phyloP scores from a whole-genome alignment of 2,113 vertebrate species.

The Varanus salvator region DNA sequence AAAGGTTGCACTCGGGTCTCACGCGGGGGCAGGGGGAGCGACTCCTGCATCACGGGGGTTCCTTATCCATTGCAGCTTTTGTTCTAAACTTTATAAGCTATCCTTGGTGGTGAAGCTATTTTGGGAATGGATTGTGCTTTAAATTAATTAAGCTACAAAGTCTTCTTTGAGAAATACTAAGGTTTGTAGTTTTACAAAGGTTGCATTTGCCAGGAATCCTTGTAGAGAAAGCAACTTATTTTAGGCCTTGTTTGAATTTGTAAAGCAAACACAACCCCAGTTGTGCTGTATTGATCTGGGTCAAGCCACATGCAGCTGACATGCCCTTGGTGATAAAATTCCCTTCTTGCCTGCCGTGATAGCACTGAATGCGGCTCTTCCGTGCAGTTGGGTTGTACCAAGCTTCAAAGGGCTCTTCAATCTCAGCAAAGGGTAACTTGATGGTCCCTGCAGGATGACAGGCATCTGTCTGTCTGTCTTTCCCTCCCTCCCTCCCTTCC shows the following conservation, averaged over 20 bases:
- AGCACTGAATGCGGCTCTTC: constrained; percentile 81
- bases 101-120: no score
- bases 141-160: no score
- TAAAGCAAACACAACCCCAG: background rate
- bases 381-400: constrained; percentile 79
- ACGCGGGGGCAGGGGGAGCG: no score
- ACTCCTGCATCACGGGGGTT: no score
- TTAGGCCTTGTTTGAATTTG: background rate
- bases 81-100: no score
- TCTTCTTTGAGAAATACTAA: background rate
- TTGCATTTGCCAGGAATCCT: background rate
- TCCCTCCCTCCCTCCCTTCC: background rate
- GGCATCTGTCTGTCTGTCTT: no score
- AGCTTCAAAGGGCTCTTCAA: constrained; percentile 85
- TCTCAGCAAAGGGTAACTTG: constrained; percentile 82
- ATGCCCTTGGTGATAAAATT: no score
- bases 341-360: constrained; percentile 65
- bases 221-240: background rate
- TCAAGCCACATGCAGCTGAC: background rate
- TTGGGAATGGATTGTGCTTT: no score
- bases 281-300: background rate
- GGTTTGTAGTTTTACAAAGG: background rate
- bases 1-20: background rate
- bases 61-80: no score
- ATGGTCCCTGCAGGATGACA: constrained; percentile 71